A percentile compares a stretch with the other conserved stretches of the same genome.
Evolutionary conservation across 1,140 invertebrate genomes (phyloP).

Genomic region (Pemphigus obesinymphae): DNA sequence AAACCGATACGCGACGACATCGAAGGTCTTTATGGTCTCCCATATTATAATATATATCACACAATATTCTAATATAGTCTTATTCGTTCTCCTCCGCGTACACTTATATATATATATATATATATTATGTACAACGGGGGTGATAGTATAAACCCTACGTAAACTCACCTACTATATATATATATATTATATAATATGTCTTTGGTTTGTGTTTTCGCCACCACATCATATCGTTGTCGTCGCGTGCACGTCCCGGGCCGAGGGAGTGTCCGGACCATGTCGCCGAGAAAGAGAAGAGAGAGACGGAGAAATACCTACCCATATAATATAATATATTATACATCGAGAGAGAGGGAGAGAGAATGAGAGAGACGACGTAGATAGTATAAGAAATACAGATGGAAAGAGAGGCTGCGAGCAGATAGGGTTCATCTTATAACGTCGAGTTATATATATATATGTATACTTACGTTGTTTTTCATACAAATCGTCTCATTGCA

Average conservation of each 20-base stretch:
- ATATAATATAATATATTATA: no score
- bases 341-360: neutral
- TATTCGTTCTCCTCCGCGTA: neutral
- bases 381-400: no score
- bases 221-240: neutral
- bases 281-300: neutral
- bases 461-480: slow-evolving; percentile 28
- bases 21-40: neutral
- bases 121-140: neutral
- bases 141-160: neutral
- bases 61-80: neutral
- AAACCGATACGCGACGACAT: neutral
- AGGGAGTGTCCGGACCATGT: neutral
- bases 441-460: no score
- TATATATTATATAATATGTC: neutral
- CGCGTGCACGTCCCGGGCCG: no score
- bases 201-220: neutral
- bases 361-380: neutral
- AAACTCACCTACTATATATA: neutral
- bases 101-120: neutral
- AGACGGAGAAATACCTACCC: neutral
- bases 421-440: slow-evolving; percentile 5
- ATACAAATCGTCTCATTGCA: slow-evolving; percentile 38
- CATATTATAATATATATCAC: no score
- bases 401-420: no score